These are phyloP conservation scores for Tipula confusa DNA, from an alignment of 2,888 invertebrate genomes.

Conservation along the genomic window DNA sequence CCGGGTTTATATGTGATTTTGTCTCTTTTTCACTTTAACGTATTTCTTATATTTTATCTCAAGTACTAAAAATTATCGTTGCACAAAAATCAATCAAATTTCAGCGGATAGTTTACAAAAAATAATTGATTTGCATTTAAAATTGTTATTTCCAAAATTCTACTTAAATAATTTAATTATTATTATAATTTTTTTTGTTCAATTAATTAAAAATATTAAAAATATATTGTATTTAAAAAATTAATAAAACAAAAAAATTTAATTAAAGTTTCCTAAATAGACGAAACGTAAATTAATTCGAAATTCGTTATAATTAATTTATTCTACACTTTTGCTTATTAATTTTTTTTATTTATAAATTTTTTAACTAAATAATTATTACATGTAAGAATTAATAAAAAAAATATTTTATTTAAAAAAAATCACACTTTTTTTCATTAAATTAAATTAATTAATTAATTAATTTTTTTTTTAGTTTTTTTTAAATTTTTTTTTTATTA, in stretches of 20 bases:
- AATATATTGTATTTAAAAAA: neutral
- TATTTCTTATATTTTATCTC: no score
- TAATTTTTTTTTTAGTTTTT: neutral
- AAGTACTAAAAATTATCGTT: no score
- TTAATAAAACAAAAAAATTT: no score
- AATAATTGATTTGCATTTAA: no score
- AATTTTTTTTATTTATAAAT: neutral
- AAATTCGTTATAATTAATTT: neutral
- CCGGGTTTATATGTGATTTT: no score
- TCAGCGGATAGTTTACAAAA: no score
- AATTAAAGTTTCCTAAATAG: neutral
- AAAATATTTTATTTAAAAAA: neutral
- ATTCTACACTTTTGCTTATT: neutral
- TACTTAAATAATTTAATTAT: constrained; percentile 3
- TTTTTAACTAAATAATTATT: no score
- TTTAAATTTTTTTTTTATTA: neutral
- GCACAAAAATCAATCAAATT: no score
- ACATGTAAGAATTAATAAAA: neutral
- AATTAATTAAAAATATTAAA: neutral
- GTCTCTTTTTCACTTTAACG: no score
- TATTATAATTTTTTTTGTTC: no score
- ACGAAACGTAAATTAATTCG: neutral
- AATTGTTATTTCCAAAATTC: no score
- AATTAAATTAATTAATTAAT: neutral
- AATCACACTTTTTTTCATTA: constrained; percentile 3